These are phyloP conservation scores for Tachina lurida DNA, from an alignment of 2,888 invertebrate species.

Conservation along the genomic window DNA sequence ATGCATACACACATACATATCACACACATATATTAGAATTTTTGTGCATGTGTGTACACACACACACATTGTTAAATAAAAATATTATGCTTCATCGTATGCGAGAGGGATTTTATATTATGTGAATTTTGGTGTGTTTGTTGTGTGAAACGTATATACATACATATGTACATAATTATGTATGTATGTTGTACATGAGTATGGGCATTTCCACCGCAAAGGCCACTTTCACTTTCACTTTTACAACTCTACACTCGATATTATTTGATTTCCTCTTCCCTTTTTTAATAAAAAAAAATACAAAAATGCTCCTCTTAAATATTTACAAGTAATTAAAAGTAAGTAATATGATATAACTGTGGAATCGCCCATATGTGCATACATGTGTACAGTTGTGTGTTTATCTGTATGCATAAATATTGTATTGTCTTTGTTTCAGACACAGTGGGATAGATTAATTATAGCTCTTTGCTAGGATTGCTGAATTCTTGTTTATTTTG, in stretches of 20 bases:
- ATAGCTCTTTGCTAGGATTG: not conserved
- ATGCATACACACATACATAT: not conserved
- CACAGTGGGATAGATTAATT: slow-evolving; percentile 13
- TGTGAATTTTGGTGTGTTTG: not conserved
- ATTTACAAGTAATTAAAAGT: too few relatives aligned
- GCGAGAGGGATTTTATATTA: slow-evolving; percentile 16
- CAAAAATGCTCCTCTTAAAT: too few relatives aligned
- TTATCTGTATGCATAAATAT: not conserved
- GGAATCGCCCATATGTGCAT: not conserved
- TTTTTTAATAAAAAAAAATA: too few relatives aligned
- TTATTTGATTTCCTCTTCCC: too few relatives aligned
- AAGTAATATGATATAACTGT: too few relatives aligned
- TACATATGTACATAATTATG: not conserved
- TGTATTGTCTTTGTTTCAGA: not conserved
- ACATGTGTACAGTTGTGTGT: not conserved
- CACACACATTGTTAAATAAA: slow-evolving; percentile 20
- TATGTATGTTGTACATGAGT: not conserved
- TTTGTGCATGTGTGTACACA: slow-evolving; percentile 32
- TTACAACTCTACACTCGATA: too few relatives aligned
- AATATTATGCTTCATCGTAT: slow-evolving; percentile 23
- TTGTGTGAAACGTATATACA: not conserved
- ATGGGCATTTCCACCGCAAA: too few relatives aligned
- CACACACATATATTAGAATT: not conserved
- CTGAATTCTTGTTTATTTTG: too few relatives aligned
- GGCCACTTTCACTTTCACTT: too few relatives aligned